Conservation (phyloP, 2,888 invertebrate genomes). For the Callosobruchus maculatus region DNA sequence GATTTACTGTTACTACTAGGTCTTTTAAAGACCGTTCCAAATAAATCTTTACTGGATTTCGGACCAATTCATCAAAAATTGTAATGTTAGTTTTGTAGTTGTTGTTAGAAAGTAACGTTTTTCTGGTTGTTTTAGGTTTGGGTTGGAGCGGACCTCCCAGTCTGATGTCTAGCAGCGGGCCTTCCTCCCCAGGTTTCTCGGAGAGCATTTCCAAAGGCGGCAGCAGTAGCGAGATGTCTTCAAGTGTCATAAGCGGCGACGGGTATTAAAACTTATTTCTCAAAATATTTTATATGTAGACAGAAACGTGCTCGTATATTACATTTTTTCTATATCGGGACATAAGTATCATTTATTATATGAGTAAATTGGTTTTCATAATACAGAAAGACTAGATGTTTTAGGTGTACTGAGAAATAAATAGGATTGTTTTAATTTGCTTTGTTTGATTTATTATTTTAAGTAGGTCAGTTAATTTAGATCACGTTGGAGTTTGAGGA, state of each 20-base stretch:
- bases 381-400: not conserved
- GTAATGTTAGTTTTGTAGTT: too few species aligned
- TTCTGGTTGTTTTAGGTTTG: slow-evolving; percentile 35
- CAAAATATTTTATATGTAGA: slow-evolving; percentile 2
- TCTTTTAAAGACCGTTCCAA: too few species aligned
- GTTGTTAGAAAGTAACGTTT: not conserved
- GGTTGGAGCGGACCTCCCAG: slow-evolving; percentile 88
- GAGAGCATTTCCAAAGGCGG: slow-evolving; percentile 56
- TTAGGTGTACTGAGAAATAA: not conserved
- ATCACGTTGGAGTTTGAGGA: not conserved
- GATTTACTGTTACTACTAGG: too few species aligned
- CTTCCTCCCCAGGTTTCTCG: slow-evolving; percentile 71
- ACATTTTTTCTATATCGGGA: not conserved
- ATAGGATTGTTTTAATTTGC: not conserved
- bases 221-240: slow-evolving; percentile 59
- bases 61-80: too few species aligned
- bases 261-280: slow-evolving; percentile 49
- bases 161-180: slow-evolving; percentile 74
- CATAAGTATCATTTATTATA: not conserved
- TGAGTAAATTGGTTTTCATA: not conserved
- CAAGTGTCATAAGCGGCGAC: slow-evolving; percentile 61
- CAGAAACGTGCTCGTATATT: not conserved
- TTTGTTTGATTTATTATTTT: not conserved
- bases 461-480: not conserved
- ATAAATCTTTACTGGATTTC: too few species aligned